These are phyloP conservation scores for Cepaea nemoralis DNA, from an alignment of 1,140 invertebrate species.

Conservation along the genomic window DNA sequence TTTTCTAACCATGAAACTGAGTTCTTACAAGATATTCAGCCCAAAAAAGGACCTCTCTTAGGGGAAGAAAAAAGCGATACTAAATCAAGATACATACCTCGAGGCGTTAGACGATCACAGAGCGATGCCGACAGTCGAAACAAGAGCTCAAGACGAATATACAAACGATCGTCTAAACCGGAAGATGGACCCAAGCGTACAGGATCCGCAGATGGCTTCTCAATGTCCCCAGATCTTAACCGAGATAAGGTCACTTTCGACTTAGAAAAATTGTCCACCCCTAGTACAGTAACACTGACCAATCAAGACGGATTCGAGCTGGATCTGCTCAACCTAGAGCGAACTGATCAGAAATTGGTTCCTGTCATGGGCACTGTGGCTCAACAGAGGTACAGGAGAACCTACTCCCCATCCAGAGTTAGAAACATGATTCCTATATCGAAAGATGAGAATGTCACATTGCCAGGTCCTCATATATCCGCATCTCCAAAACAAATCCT, in stretches of 20 bases:
- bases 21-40: no score
- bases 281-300: slow-evolving; percentile 2
- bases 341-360: slow-evolving; percentile 31
- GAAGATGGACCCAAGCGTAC: neutral
- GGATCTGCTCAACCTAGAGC: neutral
- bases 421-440: neutral
- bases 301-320: neutral
- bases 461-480: neutral
- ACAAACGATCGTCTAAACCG: neutral
- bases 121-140: neutral
- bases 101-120: slow-evolving; percentile 15
- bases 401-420: slow-evolving; percentile 34
- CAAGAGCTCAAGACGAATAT: neutral
- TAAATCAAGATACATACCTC: slow-evolving; percentile 19
- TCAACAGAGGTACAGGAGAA: slow-evolving; percentile 45
- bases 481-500: neutral
- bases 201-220: neutral
- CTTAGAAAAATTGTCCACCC: neutral
- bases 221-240: neutral
- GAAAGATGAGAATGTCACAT: neutral
- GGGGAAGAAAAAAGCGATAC: neutral
- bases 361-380: slow-evolving; percentile 46
- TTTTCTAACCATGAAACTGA: no score
- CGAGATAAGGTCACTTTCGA: neutral
- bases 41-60: no score